Evolutionary conservation across 1,140 invertebrate species (phyloP), one percentile per base, ranked within the genome.

Genomic region (Magallana angulata): DNA sequence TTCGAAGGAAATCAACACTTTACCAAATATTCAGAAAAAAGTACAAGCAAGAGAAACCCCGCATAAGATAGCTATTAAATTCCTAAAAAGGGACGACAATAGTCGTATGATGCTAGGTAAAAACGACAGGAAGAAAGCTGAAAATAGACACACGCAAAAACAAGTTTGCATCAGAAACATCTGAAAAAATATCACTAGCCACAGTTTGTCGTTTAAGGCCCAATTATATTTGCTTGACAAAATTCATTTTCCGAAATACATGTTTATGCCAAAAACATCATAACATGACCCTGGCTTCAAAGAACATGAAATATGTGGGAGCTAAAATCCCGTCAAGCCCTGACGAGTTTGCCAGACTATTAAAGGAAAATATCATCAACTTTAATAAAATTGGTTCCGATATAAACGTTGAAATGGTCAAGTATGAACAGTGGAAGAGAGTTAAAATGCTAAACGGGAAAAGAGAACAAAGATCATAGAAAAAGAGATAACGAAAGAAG

Each of bases 241-340:
- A 58, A 64, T 82, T 11, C 16, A 88, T 83, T 3, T n/a, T 3
- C n/a, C 81, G 85, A 81, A 86, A 89, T 30, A 84, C 68, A 1
- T 89, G 88, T 57, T 58, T 89, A 6, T 87, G 87, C n/a, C 62
- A 56, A 62, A 88, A 86, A 68, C 87, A 90, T 62, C 87, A 90
- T 24, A 87, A 88, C 30, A 64, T 88, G 57, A 80, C 87, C 36
- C 58, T 90, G 36, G 82, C 68, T n/a, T 12, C 88, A 1, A 76
- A 84, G 68, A 18, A 14, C 82, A 11, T 90, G 36, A 85, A 86
- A 60, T 11, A 18, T 71, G 11, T 18, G 6, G 68, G 82, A 5
- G 24, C 60, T 6, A 83, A 84, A 58, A 58, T 85, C 9, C 82
- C 76, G 18, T 62, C 80, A 6, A 90, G 84, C 36, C 57, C 85